These are phyloP conservation scores for Tamias sibiricus DNA, from an alignment of 2,113 vertebrate genomes.

Conservation along the genomic window DNA sequence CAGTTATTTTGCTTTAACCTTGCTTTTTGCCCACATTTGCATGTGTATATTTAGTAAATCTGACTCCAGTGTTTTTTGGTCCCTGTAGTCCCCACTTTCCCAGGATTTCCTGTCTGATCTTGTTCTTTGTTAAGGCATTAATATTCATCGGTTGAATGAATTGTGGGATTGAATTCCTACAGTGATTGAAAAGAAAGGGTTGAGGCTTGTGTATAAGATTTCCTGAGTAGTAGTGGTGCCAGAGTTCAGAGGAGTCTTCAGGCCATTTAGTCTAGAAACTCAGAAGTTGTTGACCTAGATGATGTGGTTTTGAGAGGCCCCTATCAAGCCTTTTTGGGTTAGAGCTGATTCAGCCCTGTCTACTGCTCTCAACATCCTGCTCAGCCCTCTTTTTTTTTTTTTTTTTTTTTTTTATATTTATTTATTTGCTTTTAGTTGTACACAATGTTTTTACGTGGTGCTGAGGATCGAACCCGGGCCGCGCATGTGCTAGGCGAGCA, in stretches of 20 bases:
- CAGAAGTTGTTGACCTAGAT: background rate
- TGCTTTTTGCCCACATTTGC: background rate
- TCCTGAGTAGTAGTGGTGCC: background rate
- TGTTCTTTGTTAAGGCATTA: constrained; percentile 40
- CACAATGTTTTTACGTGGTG: too few relatives aligned
- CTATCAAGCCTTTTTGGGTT: background rate
- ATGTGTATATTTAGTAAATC: constrained; percentile 5
- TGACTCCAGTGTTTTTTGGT: background rate
- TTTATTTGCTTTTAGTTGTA: too few relatives aligned
- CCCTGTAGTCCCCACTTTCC: background rate
- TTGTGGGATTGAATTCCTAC: constrained; percentile 2
- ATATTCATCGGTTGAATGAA: background rate
- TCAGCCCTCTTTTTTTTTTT: background rate
- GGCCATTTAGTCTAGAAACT: background rate
- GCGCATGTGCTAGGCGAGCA: too few relatives aligned
- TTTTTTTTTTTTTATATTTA: too few relatives aligned
- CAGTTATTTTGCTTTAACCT: constrained; percentile 1
- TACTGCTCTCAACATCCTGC: background rate
- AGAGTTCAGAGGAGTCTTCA: constrained; percentile 9
- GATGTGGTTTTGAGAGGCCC: background rate
- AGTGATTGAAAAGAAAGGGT: constrained; percentile 25
- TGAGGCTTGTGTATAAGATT: background rate
- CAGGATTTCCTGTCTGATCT: constrained; percentile 20
- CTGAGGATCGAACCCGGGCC: too few relatives aligned
- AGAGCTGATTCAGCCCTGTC: background rate